Base-by-base conservation (phyloP, 2,797 vertebrate genomes). In the Zenarchopterus dispar region DNA sequence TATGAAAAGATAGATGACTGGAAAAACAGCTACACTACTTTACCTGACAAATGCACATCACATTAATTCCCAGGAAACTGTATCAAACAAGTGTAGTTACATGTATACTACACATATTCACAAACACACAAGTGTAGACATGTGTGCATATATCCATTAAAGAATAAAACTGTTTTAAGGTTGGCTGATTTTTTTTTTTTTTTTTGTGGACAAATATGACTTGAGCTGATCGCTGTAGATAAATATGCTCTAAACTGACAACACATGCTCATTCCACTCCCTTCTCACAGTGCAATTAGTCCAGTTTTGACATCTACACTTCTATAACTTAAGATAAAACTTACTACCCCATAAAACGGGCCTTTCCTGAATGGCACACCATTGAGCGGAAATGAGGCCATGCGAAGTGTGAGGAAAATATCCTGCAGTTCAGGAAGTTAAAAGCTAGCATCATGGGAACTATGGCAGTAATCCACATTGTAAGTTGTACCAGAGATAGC, bases 251-350 rank as follows among this genome's bases (percentile, higher is more conserved):
- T 70, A 36, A 81, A 53, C 59, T 84, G 84, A 90, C 74, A 81
- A 76, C 71, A 73, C 80, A 76, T 83, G 75, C 60, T 75, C 79
- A n/a, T n/a, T n/a, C n/a, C n/a, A n/a, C n/a, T n/a, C n/a, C n/a
- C n/a, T n/a, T n/a, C n/a, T n/a, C n/a, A n/a, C n/a, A n/a, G 78
- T 70, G 77, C 70, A 80, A 83, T 88, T 85, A 83, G 80, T 80
- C 69, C 46, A 18, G 68, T 75, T 64, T 52, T 54, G 63, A 81
- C 81, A 81, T 78, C 83, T 82, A 55, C 67, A 78, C 58, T 74
- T 78, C 78, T 80, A 85, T 83, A 86, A 89, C 73, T 89, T 83
- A 59, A 84, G 88, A 91, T 89, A 89, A 91, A 90, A 80, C 76
- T 63, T 62, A 71, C 88, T 88, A 84, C 54, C 65, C 54, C 71